Evolutionary conservation across 1,140 invertebrate genomes (phyloP), one percentile per base, ranked within the genome.

Genomic region (Panagrolaimus sp.): DNA sequence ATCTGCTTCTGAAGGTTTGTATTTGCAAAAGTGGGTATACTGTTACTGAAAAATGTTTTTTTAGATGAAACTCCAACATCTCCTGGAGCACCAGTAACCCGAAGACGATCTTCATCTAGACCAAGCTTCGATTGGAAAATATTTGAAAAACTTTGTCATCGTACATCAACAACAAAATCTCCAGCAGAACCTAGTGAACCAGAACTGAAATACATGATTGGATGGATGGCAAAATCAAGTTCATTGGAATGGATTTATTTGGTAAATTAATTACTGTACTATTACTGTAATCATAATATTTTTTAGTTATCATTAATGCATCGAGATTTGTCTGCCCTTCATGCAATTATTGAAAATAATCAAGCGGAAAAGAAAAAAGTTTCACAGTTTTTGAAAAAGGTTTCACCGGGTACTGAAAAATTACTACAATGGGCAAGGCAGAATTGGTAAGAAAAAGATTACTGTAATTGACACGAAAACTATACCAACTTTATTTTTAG

Each of bases 101-200:
- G 17, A 52, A 28, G 38, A 17, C 45, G 24, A 66, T 52, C 63
- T 26, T 68, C 48, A 71, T 73, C 55, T 48, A n/a, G 52, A 6
- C 52, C 52, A 21, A 58, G 21, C 28, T 58, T 58, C 17, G 52
- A 73, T 17, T 26, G 70, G 48, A 71, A 71, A 73, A 77, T 76
- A 0, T 78, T 78, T 63, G 76, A 76, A 47, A 76, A 78, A 48
- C 70, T 78, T 21, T 79, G 72, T 24, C 52, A 70, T 32, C 68
- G 65, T 24, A 4, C 32, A 38, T 68, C 70, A 0, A 74, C 43
- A 21, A 28, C 46, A n/a, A 74, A 67, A 62, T 76, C 76, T 14
- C 80, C 74, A 12, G 45, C 45, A 24, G 73, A 76, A 66, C 43
- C 52, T 5, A 58, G 73, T 1, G 74, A 76, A 66, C 78, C 73